phyloP scores from a whole-genome alignment of 1,140 invertebrate species.

The Drosophila arizonae region DNA sequence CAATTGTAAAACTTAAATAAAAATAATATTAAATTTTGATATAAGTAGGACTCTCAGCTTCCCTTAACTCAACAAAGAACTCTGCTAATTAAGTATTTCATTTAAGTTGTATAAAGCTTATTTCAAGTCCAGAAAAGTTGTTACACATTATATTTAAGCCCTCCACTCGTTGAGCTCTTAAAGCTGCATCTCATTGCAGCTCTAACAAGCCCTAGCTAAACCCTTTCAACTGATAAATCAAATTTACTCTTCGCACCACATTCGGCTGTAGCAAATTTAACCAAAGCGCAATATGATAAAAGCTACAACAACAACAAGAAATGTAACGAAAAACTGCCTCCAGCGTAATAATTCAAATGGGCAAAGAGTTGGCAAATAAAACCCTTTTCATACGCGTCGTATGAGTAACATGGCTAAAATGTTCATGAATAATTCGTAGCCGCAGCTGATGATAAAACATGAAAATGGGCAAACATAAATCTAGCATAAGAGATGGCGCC shows the following conservation, averaged over 20 bases:
- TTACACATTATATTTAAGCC: too few relatives aligned
- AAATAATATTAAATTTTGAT: too few relatives aligned
- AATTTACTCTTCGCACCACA: conserved; percentile 72
- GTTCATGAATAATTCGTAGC: conserved; percentile 74
- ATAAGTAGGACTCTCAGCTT: too few relatives aligned
- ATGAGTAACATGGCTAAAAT: conserved; percentile 78
- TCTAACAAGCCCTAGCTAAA: too few relatives aligned
- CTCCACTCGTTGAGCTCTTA: background rate
- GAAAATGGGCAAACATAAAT: conserved; percentile 79
- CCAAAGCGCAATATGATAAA: conserved; percentile 45
- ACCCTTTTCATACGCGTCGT: conserved; percentile 75
- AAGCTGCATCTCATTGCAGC: background rate
- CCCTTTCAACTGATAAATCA: conserved; percentile 56
- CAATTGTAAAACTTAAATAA: too few relatives aligned
- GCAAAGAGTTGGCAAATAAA: conserved; percentile 59
- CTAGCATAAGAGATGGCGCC: conserved; percentile 59
- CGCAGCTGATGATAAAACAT: conserved; percentile 77
- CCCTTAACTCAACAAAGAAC: too few relatives aligned
- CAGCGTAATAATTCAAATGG: conserved; percentile 63
- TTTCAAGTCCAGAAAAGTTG: too few relatives aligned
- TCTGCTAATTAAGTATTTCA: too few relatives aligned
- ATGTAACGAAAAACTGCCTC: background rate
- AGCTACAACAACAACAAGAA: conserved; percentile 20
- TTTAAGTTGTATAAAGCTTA: too few relatives aligned
- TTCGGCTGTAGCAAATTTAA: conserved; percentile 34